phyloP scores from a whole-genome alignment of 2,888 invertebrate species.

The Corythucha ciliata region DNA sequence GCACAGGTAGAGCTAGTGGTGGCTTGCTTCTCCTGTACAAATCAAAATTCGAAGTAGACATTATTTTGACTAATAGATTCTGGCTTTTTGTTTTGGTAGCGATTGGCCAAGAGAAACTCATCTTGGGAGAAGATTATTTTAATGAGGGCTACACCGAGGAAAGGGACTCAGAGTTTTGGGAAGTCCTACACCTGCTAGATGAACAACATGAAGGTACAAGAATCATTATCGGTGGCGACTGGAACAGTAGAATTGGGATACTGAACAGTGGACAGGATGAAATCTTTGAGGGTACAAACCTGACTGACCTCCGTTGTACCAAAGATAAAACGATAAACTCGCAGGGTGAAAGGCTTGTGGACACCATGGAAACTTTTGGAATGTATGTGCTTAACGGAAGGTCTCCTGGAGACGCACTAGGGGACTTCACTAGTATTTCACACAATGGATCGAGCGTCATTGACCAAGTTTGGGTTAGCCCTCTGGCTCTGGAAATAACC shows the following conservation, averaged over 20 bases:
- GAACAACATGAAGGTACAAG: neutral
- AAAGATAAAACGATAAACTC: neutral
- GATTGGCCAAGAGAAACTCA: neutral
- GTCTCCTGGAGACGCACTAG: neutral
- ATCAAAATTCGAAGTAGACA: neutral
- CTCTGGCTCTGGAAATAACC: neutral
- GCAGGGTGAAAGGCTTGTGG: conserved; percentile 1
- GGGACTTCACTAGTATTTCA: neutral
- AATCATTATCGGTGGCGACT: neutral
- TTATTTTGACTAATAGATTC: neutral
- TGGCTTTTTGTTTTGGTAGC: conserved; percentile 2
- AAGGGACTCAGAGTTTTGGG: neutral
- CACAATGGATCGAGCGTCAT: conserved; percentile 3
- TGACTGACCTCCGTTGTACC: too few relatives aligned
- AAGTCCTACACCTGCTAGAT: neutral
- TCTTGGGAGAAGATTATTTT: conserved; percentile 7
- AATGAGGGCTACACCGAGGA: neutral
- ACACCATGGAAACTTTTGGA: neutral
- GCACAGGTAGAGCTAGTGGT: conserved; percentile 12
- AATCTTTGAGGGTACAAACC: too few relatives aligned
- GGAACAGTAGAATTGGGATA: neutral
- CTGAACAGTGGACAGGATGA: neutral
- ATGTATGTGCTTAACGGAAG: conserved; percentile 10
- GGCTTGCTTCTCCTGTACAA: conserved; percentile 3
- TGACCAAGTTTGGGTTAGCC: conserved; percentile 17